Percentiles rank a stretch among this genome's conserved stretches.
phyloP scores from a whole-genome alignment of 2,888 invertebrate species.

The Fabriciana adippe region DNA sequence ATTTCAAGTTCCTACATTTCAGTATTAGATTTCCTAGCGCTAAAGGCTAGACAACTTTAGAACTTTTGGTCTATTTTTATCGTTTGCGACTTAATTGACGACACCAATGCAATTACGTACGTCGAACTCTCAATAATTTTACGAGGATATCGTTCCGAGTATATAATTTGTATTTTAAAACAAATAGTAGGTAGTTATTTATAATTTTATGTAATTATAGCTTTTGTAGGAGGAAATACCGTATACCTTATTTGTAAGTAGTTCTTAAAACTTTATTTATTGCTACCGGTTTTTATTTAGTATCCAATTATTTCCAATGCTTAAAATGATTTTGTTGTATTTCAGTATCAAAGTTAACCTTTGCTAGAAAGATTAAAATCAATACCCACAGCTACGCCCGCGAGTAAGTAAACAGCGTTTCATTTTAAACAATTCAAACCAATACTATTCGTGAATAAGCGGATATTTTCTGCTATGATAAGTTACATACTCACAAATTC shows the following conservation, averaged over 20 bases:
- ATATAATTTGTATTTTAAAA: constrained; percentile 10
- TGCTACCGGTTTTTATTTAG: constrained; percentile 4
- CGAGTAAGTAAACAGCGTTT: constrained; percentile 7
- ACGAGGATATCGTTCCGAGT: constrained; percentile 18
- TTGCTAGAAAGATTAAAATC: constrained; percentile 11
- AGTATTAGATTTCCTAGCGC: constrained; percentile 59
- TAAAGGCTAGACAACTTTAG: constrained; percentile 53
- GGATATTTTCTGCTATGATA: constrained; percentile 3
- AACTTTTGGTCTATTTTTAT: constrained; percentile 54
- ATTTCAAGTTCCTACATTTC: constrained; percentile 33
- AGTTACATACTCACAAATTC: no score
- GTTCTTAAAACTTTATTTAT: background rate
- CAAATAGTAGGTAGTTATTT: constrained; percentile 7
- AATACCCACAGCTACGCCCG: constrained; percentile 8
- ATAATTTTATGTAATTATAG: constrained; percentile 10
- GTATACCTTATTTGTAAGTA: background rate
- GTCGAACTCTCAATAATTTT: constrained; percentile 1
- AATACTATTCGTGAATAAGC: constrained; percentile 1
- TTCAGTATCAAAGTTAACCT: constrained; percentile 1
- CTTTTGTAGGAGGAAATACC: background rate
- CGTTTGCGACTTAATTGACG: constrained; percentile 56
- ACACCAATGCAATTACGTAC: constrained; percentile 46
- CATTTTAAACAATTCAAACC: background rate
- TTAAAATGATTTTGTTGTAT: background rate
- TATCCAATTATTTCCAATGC: background rate